Conservation (phyloP, 2,888 invertebrate species). For the Troglohyphantes excavatus region DNA sequence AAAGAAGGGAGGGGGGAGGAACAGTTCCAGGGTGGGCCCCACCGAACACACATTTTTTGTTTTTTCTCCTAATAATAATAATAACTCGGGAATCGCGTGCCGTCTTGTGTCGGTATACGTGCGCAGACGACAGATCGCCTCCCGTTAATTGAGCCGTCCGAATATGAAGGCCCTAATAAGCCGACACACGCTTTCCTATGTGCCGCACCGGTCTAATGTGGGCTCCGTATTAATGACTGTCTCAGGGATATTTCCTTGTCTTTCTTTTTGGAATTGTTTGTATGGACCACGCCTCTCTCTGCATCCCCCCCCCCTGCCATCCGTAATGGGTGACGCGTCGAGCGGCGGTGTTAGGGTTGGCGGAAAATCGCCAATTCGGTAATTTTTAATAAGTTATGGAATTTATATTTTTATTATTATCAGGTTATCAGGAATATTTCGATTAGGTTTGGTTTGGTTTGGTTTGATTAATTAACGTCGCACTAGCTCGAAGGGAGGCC, state of each 20-base stretch:
- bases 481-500: too few relatives aligned
- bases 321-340: too few relatives aligned
- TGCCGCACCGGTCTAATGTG: conserved; percentile 32
- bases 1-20: neutral
- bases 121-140: conserved; percentile 55
- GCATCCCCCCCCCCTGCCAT: conserved; percentile 6
- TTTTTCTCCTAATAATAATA: neutral
- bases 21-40: neutral
- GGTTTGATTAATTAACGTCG: too few relatives aligned
- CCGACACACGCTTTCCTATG: neutral
- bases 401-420: too few relatives aligned
- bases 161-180: conserved; percentile 55
- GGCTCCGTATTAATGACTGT: conserved; percentile 39
- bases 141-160: conserved; percentile 62
- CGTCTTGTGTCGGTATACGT: conserved; percentile 30
- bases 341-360: too few relatives aligned
- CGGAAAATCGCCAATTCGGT: too few relatives aligned
- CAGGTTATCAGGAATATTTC: too few relatives aligned
- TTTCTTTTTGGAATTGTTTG: conserved; percentile 26
- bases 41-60: neutral
- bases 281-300: conserved; percentile 37
- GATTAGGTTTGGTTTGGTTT: too few relatives aligned
- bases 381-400: too few relatives aligned
- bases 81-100: conserved; percentile 49
- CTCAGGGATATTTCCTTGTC: conserved; percentile 45